These are phyloP conservation scores for Brachyptera risi DNA, from an alignment of 2,888 invertebrate species.

Conservation along the genomic window DNA sequence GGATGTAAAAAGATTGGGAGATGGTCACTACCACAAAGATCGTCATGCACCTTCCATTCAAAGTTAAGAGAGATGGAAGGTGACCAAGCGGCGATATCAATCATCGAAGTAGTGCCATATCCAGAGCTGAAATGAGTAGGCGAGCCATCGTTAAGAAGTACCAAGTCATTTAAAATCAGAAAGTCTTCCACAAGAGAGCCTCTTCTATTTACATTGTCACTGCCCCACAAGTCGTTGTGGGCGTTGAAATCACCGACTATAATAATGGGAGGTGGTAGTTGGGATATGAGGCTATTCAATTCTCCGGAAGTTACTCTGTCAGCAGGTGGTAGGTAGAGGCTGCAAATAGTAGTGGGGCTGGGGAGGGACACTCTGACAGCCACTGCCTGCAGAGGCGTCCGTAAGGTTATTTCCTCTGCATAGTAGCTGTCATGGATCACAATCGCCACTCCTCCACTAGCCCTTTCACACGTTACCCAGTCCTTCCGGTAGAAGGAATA, in stretches of 20 bases:
- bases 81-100: neutral
- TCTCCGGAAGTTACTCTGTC: neutral
- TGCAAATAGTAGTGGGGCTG: neutral
- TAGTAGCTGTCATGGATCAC: neutral
- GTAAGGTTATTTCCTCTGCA: neutral
- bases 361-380: neutral
- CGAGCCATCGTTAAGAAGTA: neutral
- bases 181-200: neutral
- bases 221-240: conserved; percentile 3
- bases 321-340: neutral
- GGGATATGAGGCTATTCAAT: neutral
- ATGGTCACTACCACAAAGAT: conserved; percentile 8
- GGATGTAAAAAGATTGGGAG: neutral
- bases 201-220: neutral
- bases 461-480: no score
- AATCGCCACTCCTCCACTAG: neutral
- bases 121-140: neutral
- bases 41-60: neutral
- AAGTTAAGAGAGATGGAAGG: neutral
- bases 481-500: no score
- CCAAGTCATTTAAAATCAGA: neutral
- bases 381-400: conserved; percentile 9
- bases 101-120: neutral
- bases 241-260: conserved; percentile 6
- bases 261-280: neutral